A percentile compares a stretch with the other conserved stretches of the same genome.
These are phyloP conservation scores for Cloeon dipterum DNA, from an alignment of 2,888 invertebrate genomes.

Conservation along the genomic window DNA sequence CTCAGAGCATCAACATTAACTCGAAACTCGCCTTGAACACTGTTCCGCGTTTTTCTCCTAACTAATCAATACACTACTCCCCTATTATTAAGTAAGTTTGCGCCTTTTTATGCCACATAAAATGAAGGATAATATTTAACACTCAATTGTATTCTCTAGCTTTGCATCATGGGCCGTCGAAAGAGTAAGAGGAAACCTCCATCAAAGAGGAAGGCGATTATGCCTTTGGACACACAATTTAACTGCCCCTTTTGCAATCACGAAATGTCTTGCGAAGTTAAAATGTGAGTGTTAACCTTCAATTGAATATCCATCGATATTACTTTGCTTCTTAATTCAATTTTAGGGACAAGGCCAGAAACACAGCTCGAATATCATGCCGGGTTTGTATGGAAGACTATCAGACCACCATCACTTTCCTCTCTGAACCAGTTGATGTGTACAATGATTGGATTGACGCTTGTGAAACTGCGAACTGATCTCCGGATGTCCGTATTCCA, in stretches of 20 bases:
- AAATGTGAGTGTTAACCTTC: slow-evolving; percentile 72
- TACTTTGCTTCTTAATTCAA: slow-evolving; percentile 8
- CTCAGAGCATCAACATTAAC: too few species aligned
- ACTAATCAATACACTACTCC: too few species aligned
- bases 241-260: slow-evolving; percentile 99
- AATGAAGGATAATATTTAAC: too few species aligned
- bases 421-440: slow-evolving; percentile 95
- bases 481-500: slow-evolving; percentile 12
- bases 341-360: slow-evolving; percentile 76
- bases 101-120: too few species aligned
- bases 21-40: too few species aligned
- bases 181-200: slow-evolving; percentile 98
- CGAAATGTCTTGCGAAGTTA: slow-evolving; percentile 96
- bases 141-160: too few species aligned
- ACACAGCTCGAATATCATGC: slow-evolving; percentile 86
- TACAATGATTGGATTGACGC: slow-evolving; percentile 99
- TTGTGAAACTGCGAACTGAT: slow-evolving; percentile 80
- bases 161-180: slow-evolving; percentile 95
- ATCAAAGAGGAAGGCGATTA: slow-evolving; percentile 74
- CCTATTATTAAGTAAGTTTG: too few species aligned
- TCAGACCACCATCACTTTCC: slow-evolving; percentile 84
- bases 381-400: slow-evolving; percentile 91
- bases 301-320: background rate
- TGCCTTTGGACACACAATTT: slow-evolving; percentile 85
- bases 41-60: too few species aligned